Evolutionary conservation across 2,113 vertebrate genomes (phyloP).

Genomic region (Suricata suricatta): DNA sequence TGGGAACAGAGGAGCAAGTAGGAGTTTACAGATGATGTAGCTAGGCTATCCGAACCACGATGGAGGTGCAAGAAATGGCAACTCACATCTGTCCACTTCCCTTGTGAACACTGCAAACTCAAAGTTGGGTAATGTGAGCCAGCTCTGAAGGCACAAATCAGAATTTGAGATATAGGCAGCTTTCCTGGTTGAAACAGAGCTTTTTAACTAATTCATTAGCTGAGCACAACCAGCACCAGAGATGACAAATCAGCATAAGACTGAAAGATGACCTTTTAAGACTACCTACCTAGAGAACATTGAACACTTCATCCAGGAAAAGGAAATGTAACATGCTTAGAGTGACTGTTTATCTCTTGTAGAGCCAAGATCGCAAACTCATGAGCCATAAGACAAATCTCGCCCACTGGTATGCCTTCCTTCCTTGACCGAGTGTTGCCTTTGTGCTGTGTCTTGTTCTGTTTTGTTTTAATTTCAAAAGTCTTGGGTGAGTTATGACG

Average conservation of each 20-base stretch:
- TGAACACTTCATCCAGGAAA: neutral
- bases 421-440: neutral
- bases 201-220: neutral
- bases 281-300: neutral
- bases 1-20: constrained; percentile 21
- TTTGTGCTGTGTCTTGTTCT: neutral
- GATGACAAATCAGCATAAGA: neutral
- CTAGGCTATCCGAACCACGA: neutral
- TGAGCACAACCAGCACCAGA: neutral
- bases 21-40: constrained; percentile 38
- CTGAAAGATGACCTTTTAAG: constrained; percentile 1
- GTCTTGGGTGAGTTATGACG: neutral
- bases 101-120: neutral
- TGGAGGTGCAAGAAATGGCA: neutral
- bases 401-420: neutral
- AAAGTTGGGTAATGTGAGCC: rapidly evolving
- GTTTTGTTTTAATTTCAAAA: neutral
- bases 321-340: neutral
- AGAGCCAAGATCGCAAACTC: neutral
- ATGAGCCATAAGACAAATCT: neutral
- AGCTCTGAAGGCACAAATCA: neutral
- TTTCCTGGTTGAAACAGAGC: neutral
- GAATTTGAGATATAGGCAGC: neutral
- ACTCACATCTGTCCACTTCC: neutral
- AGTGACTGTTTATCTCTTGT: neutral